These are phyloP conservation scores for Henricia sp. DNA, from an alignment of 53 echinoderm and acorn worm species.

Conservation along the genomic window DNA sequence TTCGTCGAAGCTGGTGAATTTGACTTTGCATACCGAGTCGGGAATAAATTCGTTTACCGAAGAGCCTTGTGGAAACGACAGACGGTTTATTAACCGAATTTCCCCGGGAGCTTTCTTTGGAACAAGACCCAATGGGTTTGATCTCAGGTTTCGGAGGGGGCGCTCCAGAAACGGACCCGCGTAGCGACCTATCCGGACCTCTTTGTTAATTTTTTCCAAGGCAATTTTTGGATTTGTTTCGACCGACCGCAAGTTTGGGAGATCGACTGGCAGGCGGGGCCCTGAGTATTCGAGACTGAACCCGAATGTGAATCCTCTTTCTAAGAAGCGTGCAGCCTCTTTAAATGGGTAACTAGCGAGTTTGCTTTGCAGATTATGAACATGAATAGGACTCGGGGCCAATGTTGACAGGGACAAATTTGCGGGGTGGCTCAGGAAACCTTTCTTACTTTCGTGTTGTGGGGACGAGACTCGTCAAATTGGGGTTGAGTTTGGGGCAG, in stretches of 20 bases:
- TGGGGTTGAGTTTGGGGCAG: too few relatives aligned
- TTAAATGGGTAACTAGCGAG: neutral
- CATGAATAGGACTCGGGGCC: too few relatives aligned
- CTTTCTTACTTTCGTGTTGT: too few relatives aligned
- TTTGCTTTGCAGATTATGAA: too few relatives aligned
- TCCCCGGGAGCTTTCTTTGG: neutral
- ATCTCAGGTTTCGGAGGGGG: neutral
- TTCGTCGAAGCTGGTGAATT: constrained; percentile 3
- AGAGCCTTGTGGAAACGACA: neutral
- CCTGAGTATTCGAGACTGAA: constrained; percentile 5
- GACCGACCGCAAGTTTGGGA: neutral
- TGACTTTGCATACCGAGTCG: neutral
- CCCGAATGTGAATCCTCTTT: neutral
- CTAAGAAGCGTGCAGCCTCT: neutral
- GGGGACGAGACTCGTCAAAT: too few relatives aligned
- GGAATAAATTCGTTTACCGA: neutral
- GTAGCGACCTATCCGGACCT: neutral
- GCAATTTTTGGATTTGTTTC: too few relatives aligned
- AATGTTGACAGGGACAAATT: too few relatives aligned
- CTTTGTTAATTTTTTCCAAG: neutral
- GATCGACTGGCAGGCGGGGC: neutral
- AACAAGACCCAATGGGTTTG: neutral
- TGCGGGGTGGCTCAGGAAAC: too few relatives aligned
- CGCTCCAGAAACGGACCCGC: neutral
- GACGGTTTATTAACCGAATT: neutral